phyloP scores from a whole-genome alignment of 53 echinoderm and acorn worm species.

The Arbacia lixula region DNA sequence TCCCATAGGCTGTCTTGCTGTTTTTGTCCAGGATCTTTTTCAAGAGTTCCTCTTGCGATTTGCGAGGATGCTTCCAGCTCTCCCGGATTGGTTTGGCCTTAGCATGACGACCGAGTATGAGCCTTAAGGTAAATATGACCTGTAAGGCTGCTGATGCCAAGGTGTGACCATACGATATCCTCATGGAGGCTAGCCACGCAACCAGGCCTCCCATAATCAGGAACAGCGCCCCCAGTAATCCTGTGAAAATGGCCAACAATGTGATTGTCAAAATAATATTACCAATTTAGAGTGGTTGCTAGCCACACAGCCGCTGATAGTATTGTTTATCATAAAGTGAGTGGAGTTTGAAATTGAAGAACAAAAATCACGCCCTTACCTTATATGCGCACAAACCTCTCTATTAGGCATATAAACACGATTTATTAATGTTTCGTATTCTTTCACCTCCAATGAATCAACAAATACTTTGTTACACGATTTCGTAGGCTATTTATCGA shows the following conservation, averaged over 20 bases:
- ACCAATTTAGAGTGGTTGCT: too few relatives aligned
- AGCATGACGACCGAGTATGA: neutral
- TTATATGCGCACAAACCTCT: too few relatives aligned
- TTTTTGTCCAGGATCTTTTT: constrained; percentile 45
- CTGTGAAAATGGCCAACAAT: neutral
- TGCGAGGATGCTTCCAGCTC: constrained; percentile 55
- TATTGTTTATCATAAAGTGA: too few relatives aligned
- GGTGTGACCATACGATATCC: constrained; percentile 20
- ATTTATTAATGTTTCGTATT: too few relatives aligned
- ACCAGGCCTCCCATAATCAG: neutral
- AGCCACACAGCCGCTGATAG: too few relatives aligned
- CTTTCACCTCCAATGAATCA: too few relatives aligned
- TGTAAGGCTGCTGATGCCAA: neutral
- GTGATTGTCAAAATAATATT: too few relatives aligned
- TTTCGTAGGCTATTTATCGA: too few relatives aligned
- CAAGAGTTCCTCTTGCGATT: constrained; percentile 65
- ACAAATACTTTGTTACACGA: too few relatives aligned
- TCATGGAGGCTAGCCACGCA: neutral
- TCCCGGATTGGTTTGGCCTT: neutral
- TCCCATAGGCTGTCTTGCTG: constrained; percentile 66
- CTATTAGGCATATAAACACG: too few relatives aligned
- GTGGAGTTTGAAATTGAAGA: too few relatives aligned
- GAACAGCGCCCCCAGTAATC: neutral
- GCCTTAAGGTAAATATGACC: neutral
- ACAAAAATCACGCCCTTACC: too few relatives aligned